Base-by-base conservation (phyloP, 1,140 invertebrate species). In the Panagrolaimus sp. region DNA sequence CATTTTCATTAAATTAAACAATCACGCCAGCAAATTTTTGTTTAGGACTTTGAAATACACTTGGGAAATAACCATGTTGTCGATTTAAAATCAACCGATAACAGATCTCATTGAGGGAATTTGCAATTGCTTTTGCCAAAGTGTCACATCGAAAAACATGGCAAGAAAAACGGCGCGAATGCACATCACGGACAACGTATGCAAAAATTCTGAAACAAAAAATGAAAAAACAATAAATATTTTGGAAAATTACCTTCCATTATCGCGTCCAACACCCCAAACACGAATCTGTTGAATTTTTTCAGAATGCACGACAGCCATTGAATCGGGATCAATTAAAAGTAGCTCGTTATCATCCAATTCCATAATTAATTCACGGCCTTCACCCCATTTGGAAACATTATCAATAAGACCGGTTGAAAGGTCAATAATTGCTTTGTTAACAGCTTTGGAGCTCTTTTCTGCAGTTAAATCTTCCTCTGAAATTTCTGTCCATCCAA, bases 1-100 rank as follows among this genome's bases (percentile, higher is more conserved):
- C n/a, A n/a, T n/a, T n/a, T n/a, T n/a, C n/a, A n/a, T n/a, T n/a
- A n/a, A n/a, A n/a, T n/a, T n/a, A n/a, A n/a, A n/a, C n/a, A n/a
- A n/a, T n/a, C n/a, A n/a, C n/a, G n/a, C n/a, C n/a, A n/a, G n/a
- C n/a, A n/a, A n/a, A n/a, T n/a, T n/a, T n/a, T n/a, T n/a, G n/a
- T n/a, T n/a, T n/a, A n/a, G n/a, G n/a, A n/a, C n/a, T n/a, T n/a
- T n/a, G n/a, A n/a, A n/a, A n/a, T n/a, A n/a, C n/a, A n/a, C n/a
- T n/a, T n/a, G n/a, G n/a, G n/a, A n/a, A n/a, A n/a, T n/a, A n/a
- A n/a, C n/a, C n/a, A n/a, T n/a, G n/a, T n/a, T n/a, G n/a, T n/a
- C n/a, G n/a, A n/a, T n/a, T n/a, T n/a, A n/a, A n/a, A n/a, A 96
- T 93, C 74, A 96, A 92, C 77, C 91, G 90, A 85, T 95, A 94